phyloP scores from a whole-genome alignment of 2,797 vertebrate genomes.

The Buceros bicornis region DNA sequence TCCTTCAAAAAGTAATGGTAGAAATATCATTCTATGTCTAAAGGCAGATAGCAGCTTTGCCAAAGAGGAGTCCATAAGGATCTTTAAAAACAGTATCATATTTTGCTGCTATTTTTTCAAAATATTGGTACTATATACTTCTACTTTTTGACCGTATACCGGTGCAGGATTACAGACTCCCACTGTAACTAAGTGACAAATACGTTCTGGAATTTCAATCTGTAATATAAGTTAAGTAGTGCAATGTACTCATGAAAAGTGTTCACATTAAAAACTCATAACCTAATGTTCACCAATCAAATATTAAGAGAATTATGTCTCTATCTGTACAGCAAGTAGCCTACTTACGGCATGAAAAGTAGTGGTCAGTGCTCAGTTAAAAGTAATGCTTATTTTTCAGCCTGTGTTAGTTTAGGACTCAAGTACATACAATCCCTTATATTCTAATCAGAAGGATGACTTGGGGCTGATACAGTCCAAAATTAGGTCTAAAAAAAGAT shows the following conservation, averaged over 20 bases:
- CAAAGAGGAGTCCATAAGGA: not conserved
- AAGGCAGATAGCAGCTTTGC: not conserved
- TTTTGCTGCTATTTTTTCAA: not conserved
- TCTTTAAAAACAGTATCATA: not conserved
- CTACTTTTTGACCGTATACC: not conserved
- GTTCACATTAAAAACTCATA: not conserved
- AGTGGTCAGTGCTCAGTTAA: not conserved
- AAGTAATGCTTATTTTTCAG: not conserved
- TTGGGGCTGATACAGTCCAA: not conserved
- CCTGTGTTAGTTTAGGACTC: not conserved
- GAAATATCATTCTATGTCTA: not conserved
- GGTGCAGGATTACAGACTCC: not conserved
- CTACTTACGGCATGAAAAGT: not conserved
- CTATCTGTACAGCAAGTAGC: not conserved
- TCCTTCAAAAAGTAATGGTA: rapidly evolving
- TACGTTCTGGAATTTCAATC: not conserved
- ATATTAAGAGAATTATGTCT: not conserved
- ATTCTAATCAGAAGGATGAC: not conserved
- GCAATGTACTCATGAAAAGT: not conserved
- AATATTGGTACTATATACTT: not conserved
- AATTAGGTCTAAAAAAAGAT: not conserved
- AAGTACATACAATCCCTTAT: not conserved
- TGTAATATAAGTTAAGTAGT: not conserved
- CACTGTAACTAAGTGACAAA: not conserved
- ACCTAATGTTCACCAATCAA: not conserved